Percentiles rank a stretch among this genome's conserved stretches.
Evolutionary conservation across 2,888 invertebrate species (phyloP).

Genomic region (Lycia hirtaria): DNA sequence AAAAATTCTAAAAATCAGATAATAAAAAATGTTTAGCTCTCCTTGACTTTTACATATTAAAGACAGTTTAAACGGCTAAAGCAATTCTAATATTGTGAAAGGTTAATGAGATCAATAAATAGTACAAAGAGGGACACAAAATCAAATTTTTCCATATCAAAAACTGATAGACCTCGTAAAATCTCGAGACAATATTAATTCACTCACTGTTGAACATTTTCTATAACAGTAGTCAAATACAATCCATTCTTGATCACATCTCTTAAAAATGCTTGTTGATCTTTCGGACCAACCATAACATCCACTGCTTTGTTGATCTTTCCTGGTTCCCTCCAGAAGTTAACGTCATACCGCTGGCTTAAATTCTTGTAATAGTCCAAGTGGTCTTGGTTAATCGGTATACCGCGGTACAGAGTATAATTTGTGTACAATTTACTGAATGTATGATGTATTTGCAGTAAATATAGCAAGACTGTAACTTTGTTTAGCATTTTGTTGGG

Average conservation of each 20-base stretch:
- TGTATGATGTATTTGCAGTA: neutral
- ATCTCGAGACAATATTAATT: too few relatives aligned
- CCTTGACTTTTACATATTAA: too few relatives aligned
- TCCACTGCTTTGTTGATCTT: slow-evolving; percentile 57
- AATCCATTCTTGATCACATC: slow-evolving; percentile 50
- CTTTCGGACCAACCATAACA: slow-evolving; percentile 59
- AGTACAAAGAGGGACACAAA: too few relatives aligned
- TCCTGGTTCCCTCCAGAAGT: slow-evolving; percentile 66
- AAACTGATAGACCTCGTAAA: too few relatives aligned
- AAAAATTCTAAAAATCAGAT: too few relatives aligned
- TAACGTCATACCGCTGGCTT: slow-evolving; percentile 46
- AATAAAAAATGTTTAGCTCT: too few relatives aligned
- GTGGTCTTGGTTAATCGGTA: slow-evolving; percentile 55
- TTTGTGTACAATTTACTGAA: slow-evolving; percentile 48
- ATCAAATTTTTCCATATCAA: too few relatives aligned
- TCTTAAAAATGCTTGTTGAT: slow-evolving; percentile 46
- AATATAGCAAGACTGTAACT: neutral
- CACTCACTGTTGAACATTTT: slow-evolving; percentile 68
- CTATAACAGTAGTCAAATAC: slow-evolving; percentile 57
- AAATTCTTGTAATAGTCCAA: slow-evolving; percentile 60
- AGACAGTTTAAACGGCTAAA: too few relatives aligned
- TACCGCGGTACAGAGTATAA: slow-evolving; percentile 62
- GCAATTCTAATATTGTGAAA: too few relatives aligned
- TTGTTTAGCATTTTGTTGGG: slow-evolving; percentile 3
- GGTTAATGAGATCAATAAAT: too few relatives aligned